These are phyloP conservation scores for Dolichallabes microphthalmus DNA, from an alignment of 2,113 vertebrate genomes.

Conservation along the genomic window DNA sequence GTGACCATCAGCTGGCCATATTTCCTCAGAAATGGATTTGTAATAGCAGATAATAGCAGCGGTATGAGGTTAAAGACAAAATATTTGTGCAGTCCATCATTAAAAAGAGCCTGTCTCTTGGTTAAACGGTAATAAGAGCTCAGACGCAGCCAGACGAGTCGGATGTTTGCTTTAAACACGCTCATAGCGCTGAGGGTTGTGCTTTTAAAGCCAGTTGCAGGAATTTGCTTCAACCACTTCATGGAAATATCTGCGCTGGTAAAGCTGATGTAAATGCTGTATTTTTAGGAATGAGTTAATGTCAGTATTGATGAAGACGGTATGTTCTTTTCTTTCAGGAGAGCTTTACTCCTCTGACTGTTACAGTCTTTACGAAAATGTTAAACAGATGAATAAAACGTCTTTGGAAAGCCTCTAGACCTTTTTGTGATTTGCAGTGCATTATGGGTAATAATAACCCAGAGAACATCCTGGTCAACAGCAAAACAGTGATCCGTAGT, in stretches of 20 bases:
- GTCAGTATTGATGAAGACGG: too few relatives aligned
- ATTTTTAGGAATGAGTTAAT: background rate
- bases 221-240: conserved; percentile 1
- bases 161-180: conserved; percentile 15
- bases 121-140: conserved; percentile 22
- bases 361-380: background rate
- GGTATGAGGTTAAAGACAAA: background rate
- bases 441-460: background rate
- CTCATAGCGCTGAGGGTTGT: conserved; percentile 4
- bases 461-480: background rate
- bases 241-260: conserved; percentile 13
- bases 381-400: background rate
- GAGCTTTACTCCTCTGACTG: background rate
- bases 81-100: background rate
- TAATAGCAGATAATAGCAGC: background rate
- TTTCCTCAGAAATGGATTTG: background rate
- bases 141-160: conserved; percentile 12
- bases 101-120: background rate
- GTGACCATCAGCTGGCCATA: too few relatives aligned
- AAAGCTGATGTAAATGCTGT: background rate
- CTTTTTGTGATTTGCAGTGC: background rate
- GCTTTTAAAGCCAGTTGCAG: background rate
- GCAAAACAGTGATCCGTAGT: background rate
- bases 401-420: background rate
- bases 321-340: too few relatives aligned